Conservation (phyloP, 2,797 vertebrate species). For the Strix occidentalis region DNA sequence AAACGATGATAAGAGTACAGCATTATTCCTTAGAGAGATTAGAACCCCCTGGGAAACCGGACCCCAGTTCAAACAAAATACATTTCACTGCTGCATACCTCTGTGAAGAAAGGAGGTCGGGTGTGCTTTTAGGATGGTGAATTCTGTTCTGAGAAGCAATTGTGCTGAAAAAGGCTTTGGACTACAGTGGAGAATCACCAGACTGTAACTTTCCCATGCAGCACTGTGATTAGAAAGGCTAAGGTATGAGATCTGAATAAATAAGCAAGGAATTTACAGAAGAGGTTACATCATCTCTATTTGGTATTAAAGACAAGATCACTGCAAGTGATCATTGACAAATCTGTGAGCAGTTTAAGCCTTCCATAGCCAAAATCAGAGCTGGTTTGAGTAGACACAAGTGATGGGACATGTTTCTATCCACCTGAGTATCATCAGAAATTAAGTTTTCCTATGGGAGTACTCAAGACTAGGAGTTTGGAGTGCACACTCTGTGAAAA, state of each 20-base stretch:
- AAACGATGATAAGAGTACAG: not conserved
- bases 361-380: not conserved
- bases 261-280: not conserved
- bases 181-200: not conserved
- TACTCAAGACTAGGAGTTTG: not conserved
- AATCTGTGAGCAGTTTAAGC: not conserved
- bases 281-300: not conserved
- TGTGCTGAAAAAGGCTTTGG: not conserved
- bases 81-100: not conserved
- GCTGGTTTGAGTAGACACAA: not conserved
- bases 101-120: not conserved
- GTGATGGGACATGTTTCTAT: not conserved
- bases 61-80: not conserved
- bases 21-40: conserved; percentile 35
- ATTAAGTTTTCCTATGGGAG: not conserved
- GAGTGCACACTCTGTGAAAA: not conserved
- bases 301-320: not conserved
- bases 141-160: not conserved
- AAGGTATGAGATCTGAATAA: not conserved
- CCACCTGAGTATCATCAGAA: not conserved
- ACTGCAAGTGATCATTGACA: not conserved
- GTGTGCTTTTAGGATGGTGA: not conserved
- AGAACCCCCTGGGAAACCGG: not conserved
- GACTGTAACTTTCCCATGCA: not conserved
- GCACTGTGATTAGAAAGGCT: not conserved